Evolutionary conservation across 2,797 vertebrate species (phyloP).

Genomic region (Eospalax fontanierii): DNA sequence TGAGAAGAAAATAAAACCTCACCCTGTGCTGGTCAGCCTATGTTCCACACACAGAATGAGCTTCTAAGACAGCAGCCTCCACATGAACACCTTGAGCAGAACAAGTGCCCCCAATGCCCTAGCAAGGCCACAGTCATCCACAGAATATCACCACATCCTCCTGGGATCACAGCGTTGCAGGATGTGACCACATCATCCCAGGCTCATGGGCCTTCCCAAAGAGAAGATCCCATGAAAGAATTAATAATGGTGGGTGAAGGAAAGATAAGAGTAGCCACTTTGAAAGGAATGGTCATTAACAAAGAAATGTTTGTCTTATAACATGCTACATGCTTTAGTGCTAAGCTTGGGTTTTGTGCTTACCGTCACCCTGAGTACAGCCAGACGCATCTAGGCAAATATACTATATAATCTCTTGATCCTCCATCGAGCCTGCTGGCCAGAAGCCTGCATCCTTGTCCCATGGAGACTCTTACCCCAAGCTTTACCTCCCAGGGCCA

Average conservation of each 20-base stretch:
- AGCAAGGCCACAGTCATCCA: background rate
- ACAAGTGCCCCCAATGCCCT: background rate
- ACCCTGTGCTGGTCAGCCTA: no score
- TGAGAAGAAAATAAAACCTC: background rate
- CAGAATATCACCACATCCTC: no score
- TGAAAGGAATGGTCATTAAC: constrained; percentile 6
- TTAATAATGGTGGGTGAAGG: background rate
- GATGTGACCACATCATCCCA: background rate
- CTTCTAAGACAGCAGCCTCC: background rate
- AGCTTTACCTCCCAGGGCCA: background rate
- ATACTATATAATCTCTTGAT: constrained; percentile 49
- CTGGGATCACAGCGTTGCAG: background rate
- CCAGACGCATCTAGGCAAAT: constrained; percentile 58
- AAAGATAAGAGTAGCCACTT: background rate
- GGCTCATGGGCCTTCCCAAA: background rate
- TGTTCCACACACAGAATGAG: no score
- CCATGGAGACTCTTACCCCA: constrained; percentile 10
- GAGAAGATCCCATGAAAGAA: background rate
- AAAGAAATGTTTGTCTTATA: constrained; percentile 17
- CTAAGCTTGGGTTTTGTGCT: background rate
- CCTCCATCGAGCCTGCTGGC: constrained; percentile 61
- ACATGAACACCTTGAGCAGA: background rate
- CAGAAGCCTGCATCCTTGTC: constrained; percentile 28
- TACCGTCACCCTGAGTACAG: constrained; percentile 17
- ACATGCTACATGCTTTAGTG: background rate